Conservation (phyloP, 2,888 invertebrate species). For the Archaeoteleia sp. region DNA sequence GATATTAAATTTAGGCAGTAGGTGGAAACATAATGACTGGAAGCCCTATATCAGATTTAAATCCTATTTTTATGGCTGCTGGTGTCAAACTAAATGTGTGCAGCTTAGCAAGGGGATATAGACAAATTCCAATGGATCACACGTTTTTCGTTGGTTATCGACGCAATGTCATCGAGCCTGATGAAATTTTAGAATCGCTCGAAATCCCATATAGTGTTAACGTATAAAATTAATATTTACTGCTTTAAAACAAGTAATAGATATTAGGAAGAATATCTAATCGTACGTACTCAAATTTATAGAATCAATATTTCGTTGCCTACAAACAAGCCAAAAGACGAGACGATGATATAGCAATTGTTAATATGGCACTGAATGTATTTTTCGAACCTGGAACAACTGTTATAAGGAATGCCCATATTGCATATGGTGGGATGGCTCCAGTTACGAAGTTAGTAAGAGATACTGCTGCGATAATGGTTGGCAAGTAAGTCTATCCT, state of each 20-base stretch:
- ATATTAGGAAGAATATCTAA: too few species aligned
- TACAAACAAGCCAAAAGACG: constrained; percentile 94
- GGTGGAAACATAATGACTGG: constrained; percentile 96
- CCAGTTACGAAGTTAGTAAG: constrained; percentile 86
- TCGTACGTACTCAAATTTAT: constrained; percentile 21
- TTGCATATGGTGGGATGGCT: constrained; percentile 97
- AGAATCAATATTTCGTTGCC: constrained; percentile 85
- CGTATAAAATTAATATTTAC: constrained; percentile 25
- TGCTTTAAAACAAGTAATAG: too few species aligned
- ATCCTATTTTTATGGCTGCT: constrained; percentile 92
- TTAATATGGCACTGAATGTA: constrained; percentile 89
- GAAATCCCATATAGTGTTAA: constrained; percentile 83
- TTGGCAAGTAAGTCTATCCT: constrained; percentile 74
- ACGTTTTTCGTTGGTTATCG: constrained; percentile 92
- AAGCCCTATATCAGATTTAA: constrained; percentile 97
- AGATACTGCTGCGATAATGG: constrained; percentile 79
- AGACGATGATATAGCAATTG: constrained; percentile 97
- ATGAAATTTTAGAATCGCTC: constrained; percentile 89
- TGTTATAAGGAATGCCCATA: too few species aligned
- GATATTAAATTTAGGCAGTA: constrained; percentile 78
- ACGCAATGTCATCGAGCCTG: constrained; percentile 81
- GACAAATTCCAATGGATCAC: constrained; percentile 82
- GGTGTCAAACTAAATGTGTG: constrained; percentile 80
- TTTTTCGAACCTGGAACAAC: constrained; percentile 77
- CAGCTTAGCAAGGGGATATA: constrained; percentile 77